phyloP scores from a whole-genome alignment of 2,113 vertebrate genomes.

The Nothocercus nigrocapillus region DNA sequence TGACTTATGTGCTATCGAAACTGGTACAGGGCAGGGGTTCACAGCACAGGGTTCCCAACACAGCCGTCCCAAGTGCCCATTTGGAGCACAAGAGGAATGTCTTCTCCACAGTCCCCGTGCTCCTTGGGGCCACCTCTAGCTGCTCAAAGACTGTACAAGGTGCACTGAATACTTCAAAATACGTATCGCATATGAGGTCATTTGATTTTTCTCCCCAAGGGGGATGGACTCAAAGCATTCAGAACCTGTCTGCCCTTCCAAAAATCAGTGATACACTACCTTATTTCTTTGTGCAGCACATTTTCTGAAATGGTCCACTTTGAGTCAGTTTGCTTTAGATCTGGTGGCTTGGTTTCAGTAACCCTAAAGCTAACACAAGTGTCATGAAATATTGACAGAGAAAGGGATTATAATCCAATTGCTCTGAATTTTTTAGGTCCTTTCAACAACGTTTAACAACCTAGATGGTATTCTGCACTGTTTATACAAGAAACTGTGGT shows the following conservation, averaged over 20 bases:
- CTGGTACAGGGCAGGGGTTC: fast-evolving
- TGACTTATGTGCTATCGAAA: fast-evolving
- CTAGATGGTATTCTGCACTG: no score
- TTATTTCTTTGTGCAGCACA: not conserved
- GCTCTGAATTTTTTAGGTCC: not conserved
- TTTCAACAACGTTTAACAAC: not conserved
- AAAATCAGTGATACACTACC: not conserved
- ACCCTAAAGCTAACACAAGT: not conserved
- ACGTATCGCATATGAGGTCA: fast-evolving
- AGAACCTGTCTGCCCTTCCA: not conserved
- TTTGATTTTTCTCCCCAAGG: no score
- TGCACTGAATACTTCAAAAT: not conserved
- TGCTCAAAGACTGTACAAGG: not conserved
- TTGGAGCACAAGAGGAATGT: not conserved
- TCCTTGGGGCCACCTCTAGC: not conserved
- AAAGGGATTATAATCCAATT: not conserved
- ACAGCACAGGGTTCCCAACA: fast-evolving
- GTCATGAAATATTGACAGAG: not conserved
- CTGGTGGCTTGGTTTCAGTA: not conserved
- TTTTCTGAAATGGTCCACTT: not conserved
- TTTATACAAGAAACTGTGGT: not conserved
- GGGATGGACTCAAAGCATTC: not conserved
- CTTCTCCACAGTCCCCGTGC: not conserved
- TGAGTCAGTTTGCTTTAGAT: not conserved
- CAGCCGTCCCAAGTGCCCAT: no score